These are phyloP conservation scores for Lissocephala sabroskyi DNA, from an alignment of 2,888 invertebrate genomes.

Conservation along the genomic window DNA sequence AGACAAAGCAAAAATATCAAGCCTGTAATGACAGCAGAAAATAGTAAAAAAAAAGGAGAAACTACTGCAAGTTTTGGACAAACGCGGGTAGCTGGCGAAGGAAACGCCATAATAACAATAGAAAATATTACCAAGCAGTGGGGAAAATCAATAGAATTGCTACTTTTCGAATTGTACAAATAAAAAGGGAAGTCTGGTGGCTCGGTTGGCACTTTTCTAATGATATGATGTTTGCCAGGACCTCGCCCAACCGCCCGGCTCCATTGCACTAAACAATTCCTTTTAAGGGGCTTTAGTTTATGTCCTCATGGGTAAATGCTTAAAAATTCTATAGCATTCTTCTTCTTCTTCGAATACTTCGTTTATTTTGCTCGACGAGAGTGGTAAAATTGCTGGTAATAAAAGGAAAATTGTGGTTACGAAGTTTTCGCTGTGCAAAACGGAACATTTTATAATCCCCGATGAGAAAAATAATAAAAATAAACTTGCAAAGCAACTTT, in stretches of 20 bases:
- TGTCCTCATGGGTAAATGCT: constrained; percentile 14
- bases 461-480: too few relatives aligned
- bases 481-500: too few relatives aligned
- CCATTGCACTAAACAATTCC: constrained; percentile 48
- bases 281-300: constrained; percentile 52
- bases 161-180: neutral
- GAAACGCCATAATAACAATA: constrained; percentile 1
- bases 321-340: too few relatives aligned
- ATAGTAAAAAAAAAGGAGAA: constrained; percentile 16
- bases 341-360: too few relatives aligned
- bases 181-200: neutral
- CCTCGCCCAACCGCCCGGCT: neutral
- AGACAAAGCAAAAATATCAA: constrained; percentile 22
- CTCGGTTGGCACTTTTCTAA: constrained; percentile 28
- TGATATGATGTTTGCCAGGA: constrained; percentile 29
- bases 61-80: neutral
- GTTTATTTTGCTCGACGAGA: too few relatives aligned
- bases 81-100: neutral
- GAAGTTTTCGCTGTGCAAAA: too few relatives aligned
- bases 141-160: constrained; percentile 11
- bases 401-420: too few relatives aligned
- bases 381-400: too few relatives aligned
- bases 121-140: constrained; percentile 21
- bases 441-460: too few relatives aligned
- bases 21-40: constrained; percentile 27